Percentiles rank a stretch among this genome's conserved stretches.
Evolutionary conservation across 2,888 invertebrate species (phyloP).

Genomic region (Antitype chi): DNA sequence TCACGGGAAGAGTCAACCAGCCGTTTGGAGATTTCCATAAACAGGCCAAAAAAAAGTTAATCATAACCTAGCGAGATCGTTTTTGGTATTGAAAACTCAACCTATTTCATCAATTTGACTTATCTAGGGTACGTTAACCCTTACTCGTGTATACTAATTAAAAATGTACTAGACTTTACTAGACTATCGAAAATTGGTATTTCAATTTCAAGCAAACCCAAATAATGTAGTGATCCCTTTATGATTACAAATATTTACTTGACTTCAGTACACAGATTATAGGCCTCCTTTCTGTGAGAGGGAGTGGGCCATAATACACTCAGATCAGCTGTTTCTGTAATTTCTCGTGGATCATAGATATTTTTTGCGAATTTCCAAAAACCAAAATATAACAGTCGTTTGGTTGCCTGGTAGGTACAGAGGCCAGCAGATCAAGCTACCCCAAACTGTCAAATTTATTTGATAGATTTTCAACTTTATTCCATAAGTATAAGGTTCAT

Average conservation of each 20-base stretch:
- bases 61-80: not conserved
- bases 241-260: conserved; percentile 12
- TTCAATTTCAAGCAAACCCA: conserved; percentile 6
- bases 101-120: not conserved
- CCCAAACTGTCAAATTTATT: too few species aligned
- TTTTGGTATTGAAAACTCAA: not conserved
- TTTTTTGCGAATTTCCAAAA: too few species aligned
- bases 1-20: not conserved
- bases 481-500: too few species aligned
- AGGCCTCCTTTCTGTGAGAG: too few species aligned
- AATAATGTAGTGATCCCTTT: not conserved
- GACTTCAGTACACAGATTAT: conserved; percentile 2
- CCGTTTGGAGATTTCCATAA: not conserved
- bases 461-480: too few species aligned
- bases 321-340: too few species aligned
- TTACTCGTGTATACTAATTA: not conserved
- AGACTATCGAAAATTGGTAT: conserved; percentile 7
- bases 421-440: too few species aligned
- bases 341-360: too few species aligned
- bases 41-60: not conserved
- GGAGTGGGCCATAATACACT: too few species aligned
- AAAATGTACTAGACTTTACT: not conserved
- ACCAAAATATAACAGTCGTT: too few species aligned
- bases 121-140: not conserved
- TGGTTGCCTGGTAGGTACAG: too few species aligned